Evolutionary conservation across 2,113 vertebrate species (phyloP).

Genomic region (Delphinus delphis): DNA sequence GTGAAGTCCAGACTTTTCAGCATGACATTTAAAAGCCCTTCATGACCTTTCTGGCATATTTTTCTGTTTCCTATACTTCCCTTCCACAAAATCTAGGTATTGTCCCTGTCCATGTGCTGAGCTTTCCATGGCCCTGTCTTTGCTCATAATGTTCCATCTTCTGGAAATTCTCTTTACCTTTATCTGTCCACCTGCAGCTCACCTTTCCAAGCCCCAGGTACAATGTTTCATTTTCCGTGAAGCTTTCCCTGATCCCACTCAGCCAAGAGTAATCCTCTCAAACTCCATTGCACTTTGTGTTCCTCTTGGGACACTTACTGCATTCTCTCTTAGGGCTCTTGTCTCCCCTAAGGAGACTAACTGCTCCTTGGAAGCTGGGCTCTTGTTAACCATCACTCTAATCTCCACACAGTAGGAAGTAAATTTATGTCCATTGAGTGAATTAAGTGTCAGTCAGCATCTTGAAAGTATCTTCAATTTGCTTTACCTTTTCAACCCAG

Average conservation of each 20-base stretch:
- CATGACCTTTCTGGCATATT: neutral
- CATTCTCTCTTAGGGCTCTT: neutral
- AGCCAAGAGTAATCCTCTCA: neutral
- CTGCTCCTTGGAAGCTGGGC: neutral
- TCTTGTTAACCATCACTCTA: constrained; percentile 7
- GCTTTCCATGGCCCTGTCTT: neutral
- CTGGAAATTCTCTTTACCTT: constrained; percentile 19
- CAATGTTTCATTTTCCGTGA: constrained; percentile 26
- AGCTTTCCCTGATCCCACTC: neutral
- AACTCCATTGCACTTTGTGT: neutral
- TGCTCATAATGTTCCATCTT: neutral
- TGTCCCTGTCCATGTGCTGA: neutral
- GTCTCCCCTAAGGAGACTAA: neutral
- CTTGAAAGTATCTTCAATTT: constrained; percentile 40
- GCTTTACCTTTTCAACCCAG: neutral
- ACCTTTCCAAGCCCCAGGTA: neutral
- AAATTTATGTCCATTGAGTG: neutral
- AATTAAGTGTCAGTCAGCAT: neutral
- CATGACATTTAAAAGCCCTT: neutral
- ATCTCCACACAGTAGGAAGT: neutral
- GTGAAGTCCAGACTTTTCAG: neutral
- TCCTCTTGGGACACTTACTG: neutral
- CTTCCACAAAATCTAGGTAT: neutral
- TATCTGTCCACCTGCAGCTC: neutral
- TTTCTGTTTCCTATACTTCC: constrained; percentile 12